phyloP scores from a whole-genome alignment of 2,113 vertebrate genomes.

The Atlantisia rogersi region DNA sequence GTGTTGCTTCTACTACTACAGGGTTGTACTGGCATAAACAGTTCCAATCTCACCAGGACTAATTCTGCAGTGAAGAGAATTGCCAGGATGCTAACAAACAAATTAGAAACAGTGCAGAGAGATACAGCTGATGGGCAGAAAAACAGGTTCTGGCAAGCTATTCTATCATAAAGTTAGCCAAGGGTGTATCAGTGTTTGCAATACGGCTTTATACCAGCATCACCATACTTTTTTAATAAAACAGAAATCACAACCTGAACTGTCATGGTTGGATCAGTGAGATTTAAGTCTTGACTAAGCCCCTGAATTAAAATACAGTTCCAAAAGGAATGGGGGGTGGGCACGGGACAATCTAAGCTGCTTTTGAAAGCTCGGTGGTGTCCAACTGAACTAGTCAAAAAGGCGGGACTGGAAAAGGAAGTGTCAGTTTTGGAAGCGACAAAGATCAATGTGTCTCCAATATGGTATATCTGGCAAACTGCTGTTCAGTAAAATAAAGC shows the following conservation, averaged over 20 bases:
- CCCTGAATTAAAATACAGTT: neutral
- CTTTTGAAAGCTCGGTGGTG: neutral
- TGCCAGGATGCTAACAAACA: neutral
- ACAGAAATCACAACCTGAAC: neutral
- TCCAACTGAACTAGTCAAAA: constrained; percentile 19
- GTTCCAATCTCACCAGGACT: neutral
- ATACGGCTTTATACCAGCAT: neutral
- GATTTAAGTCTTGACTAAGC: neutral
- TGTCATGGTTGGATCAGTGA: neutral
- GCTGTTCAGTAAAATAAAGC: constrained; percentile 22
- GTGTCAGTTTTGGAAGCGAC: constrained; percentile 44
- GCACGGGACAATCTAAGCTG: neutral
- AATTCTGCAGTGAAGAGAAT: neutral
- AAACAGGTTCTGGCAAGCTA: neutral
- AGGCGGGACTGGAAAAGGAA: constrained; percentile 49
- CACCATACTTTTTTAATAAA: neutral
- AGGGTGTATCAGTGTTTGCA: neutral
- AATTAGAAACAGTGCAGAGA: constrained; percentile 3
- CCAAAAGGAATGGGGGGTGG: neutral
- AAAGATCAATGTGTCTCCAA: constrained; percentile 28
- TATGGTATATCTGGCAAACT: constrained; percentile 35
- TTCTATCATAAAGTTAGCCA: neutral
- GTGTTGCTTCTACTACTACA: neutral
- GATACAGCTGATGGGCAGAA: neutral
- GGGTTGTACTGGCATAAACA: neutral